Evolutionary conservation across 1,140 invertebrate species (phyloP), one percentile per base, ranked within the genome.

Genomic region (Rhyzopertha dominica): DNA sequence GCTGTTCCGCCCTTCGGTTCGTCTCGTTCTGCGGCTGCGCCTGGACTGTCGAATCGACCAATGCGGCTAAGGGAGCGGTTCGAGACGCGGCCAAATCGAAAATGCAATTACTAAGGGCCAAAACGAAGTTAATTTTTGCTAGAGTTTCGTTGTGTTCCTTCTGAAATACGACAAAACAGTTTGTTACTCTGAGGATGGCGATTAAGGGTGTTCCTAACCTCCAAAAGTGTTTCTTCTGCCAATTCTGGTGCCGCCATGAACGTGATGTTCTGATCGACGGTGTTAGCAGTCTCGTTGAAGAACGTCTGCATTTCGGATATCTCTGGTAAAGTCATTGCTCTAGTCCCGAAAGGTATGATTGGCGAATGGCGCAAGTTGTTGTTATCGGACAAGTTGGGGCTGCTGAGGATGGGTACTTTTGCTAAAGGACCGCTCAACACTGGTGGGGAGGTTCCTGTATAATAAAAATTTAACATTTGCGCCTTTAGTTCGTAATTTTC

Each of bases 171-270:
- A 24, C 25, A 31, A 37, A n/a, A n/a, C n/a, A n/a, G n/a, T n/a
- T n/a, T n/a, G n/a, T n/a, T n/a, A n/a, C n/a, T n/a, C n/a, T n/a
- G n/a, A n/a, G n/a, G n/a, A n/a, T n/a, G n/a, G n/a, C 18, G 18
- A 24, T 24, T 22, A 26, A 26, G 30, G n/a, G n/a, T n/a, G n/a
- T n/a, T n/a, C n/a, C n/a, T n/a, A n/a, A 84, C 84, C 61, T 95
- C 91, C 49, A 97, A 78, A 13, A 98, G 74, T 14, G 94, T 97
- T 72, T 98, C 95, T 69, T 96, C 91, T 24, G 90, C 88, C 40
- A 98, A 70, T 66, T 96, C 93, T 4, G 92, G 92, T 18, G 86
- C 80, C 14, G 84, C 78, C 17, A 90, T 79, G 71, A 95, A 95
- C 47, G 81, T 82, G 47, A 87, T 78, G 43, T 80, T 74, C 48